phyloP scores from a whole-genome alignment of 2,888 invertebrate genomes.

The Agrilus mali region DNA sequence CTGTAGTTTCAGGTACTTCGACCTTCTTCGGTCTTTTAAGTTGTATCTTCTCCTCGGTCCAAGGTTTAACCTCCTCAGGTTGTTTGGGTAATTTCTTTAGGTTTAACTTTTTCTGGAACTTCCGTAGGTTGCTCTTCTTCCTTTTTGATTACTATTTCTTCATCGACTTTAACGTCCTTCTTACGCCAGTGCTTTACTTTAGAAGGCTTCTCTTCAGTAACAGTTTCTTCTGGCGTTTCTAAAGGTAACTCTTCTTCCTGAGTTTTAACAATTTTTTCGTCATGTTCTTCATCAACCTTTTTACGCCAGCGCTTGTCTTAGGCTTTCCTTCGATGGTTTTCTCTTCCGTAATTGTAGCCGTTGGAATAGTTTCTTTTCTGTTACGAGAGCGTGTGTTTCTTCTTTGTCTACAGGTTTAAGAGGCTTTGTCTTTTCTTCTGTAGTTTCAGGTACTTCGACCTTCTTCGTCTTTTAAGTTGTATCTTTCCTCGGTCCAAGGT shows the following conservation, averaged over 20 bases:
- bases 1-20: background rate
- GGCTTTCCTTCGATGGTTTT: constrained; percentile 5
- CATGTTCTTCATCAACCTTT: constrained; percentile 6
- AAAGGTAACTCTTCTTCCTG: background rate
- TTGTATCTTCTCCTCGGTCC: background rate
- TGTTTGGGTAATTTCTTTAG: too few relatives aligned
- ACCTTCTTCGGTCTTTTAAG: background rate
- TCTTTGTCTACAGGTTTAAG: background rate
- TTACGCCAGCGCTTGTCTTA: constrained; percentile 8
- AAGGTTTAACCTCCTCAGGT: constrained; percentile 23
- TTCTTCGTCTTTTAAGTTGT: constrained; percentile 7
- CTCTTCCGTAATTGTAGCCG: constrained; percentile 5
- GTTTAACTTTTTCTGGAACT: too few relatives aligned
- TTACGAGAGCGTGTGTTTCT: background rate
- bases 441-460: background rate
- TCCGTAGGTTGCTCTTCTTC: constrained; percentile 20
- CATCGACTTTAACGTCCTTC: constrained; percentile 4
- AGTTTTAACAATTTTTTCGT: constrained; percentile 2
- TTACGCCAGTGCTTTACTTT: constrained; percentile 3
- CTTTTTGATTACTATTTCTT: constrained; percentile 2
- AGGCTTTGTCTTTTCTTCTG: constrained; percentile 1
- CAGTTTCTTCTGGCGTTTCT: constrained; percentile 7
- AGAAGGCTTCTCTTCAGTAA: constrained; percentile 10
- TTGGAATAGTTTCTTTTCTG: constrained; percentile 18
- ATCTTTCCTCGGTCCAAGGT: too few relatives aligned